These are phyloP conservation scores for Rhaphigaster nebulosa DNA, from an alignment of 2,888 invertebrate genomes.

Conservation along the genomic window DNA sequence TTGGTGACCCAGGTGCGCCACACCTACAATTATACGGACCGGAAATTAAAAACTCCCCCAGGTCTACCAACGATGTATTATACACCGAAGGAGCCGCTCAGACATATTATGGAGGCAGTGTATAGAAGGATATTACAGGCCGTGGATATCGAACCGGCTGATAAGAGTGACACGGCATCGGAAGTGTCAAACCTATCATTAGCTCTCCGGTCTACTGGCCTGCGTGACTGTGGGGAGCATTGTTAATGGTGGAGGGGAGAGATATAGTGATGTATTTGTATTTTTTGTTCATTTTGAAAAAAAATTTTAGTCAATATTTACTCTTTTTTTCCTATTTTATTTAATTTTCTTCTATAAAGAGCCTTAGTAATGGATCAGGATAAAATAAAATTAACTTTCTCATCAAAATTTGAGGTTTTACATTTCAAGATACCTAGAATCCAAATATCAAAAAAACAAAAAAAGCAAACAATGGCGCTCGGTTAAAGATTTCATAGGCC, in stretches of 20 bases:
- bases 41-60: conserved; percentile 50
- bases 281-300: background rate
- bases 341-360: background rate
- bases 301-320: background rate
- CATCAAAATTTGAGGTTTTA: too few species aligned
- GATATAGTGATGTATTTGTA: background rate
- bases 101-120: conserved; percentile 37
- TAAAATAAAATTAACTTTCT: too few species aligned
- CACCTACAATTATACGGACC: conserved; percentile 40
- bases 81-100: background rate
- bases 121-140: conserved; percentile 38
- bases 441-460: too few species aligned
- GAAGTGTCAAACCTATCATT: conserved; percentile 50
- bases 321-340: background rate
- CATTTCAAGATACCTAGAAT: too few species aligned
- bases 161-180: conserved; percentile 38
- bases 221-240: background rate
- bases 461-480: too few species aligned
- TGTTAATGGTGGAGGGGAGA: background rate
- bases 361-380: too few species aligned
- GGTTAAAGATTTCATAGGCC: too few species aligned
- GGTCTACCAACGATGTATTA: conserved; percentile 35
- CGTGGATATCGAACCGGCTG: conserved; percentile 42
- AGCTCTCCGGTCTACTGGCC: background rate
- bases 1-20: conserved; percentile 31